Evolutionary conservation across 2,888 invertebrate genomes (phyloP), one percentile per base, ranked within the genome.

Genomic region (Brachyopa scutellaris): DNA sequence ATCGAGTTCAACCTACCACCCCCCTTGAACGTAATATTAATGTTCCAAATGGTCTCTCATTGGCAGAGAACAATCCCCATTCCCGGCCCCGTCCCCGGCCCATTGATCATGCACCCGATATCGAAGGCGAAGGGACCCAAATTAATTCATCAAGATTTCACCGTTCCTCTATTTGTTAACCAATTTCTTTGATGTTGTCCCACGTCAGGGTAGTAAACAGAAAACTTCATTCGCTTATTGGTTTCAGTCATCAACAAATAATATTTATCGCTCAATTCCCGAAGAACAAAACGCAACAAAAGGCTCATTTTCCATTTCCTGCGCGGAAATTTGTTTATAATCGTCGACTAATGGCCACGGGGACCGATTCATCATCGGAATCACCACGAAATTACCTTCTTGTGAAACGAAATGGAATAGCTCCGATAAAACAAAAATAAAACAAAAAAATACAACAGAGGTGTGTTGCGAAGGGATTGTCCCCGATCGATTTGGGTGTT

Each of bases 271-370:
- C 67, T 73, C 83, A 62, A 78, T 83, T 83, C 62, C 73, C 47
- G 31, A 61, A 73, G 77, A 77, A 77, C 70, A 55, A 55, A 72
- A 77, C 66, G 53, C 67, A 66, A 78, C 83, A 83, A 78, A 77
- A 73, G 77, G 61, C 83, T 66, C 83, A 78, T 77, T 78, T 78
- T 78, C 72, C 73, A 73, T 83, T 83, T 83, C 83, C 77, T 78
- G 83, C 83, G 78, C 72, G 83, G 83, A 83, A 78, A 83, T 83
- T 83, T 83, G 78, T 83, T 78, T 83, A 83, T 83, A 83, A 83
- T 83, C 83, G 83, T 78, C 73, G 83, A 9, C 82, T 82, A 82
- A 82, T 82, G 77, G 82, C 82, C 70, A 67, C 57, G 78, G 78
- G 78, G 67, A 77, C 83, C 83, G 77, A 78, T 83, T 78, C 83